Percentiles rank a stretch among this genome's conserved stretches.
Evolutionary conservation across 2,888 invertebrate genomes (phyloP).

Genomic region (Lycophotia porphyrea): DNA sequence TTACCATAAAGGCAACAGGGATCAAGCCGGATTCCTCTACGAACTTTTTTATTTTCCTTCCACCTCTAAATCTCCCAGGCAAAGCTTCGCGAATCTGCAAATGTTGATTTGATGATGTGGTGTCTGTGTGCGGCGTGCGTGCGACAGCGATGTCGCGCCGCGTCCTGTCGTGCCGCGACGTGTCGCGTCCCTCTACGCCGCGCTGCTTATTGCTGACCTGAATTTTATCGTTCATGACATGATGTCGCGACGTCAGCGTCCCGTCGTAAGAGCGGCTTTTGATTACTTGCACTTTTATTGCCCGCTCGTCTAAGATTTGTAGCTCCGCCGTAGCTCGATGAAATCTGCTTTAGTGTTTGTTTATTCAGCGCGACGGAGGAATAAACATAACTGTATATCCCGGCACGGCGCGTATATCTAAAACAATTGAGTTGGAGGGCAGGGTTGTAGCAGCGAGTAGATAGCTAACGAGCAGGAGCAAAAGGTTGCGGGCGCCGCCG

Average conservation of each 20-base stretch:
- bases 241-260: conserved; percentile 62
- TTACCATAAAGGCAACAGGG: conserved; percentile 90
- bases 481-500: conserved; percentile 80
- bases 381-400: conserved; percentile 50
- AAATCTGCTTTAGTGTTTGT: conserved; percentile 68
- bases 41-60: conserved; percentile 91
- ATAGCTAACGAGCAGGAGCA: conserved; percentile 78
- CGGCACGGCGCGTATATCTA: conserved; percentile 59
- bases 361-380: conserved; percentile 59
- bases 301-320: conserved; percentile 63
- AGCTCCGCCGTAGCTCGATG: conserved; percentile 57
- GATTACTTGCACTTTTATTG: conserved; percentile 73
- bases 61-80: conserved; percentile 90
- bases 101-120: conserved; percentile 90
- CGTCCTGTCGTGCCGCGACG: conserved; percentile 40
- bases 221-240: conserved; percentile 67
- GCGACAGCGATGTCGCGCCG: conserved; percentile 59
- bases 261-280: conserved; percentile 60
- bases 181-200: conserved; percentile 66
- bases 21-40: conserved; percentile 90
- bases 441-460: conserved; percentile 67
- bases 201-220: conserved; percentile 72
- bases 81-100: conserved; percentile 91
- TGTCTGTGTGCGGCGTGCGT: conserved; percentile 69
- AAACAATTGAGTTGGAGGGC: conserved; percentile 71